Conservation (phyloP, 2,797 vertebrate genomes). For the Lophotriccus pileatus region DNA sequence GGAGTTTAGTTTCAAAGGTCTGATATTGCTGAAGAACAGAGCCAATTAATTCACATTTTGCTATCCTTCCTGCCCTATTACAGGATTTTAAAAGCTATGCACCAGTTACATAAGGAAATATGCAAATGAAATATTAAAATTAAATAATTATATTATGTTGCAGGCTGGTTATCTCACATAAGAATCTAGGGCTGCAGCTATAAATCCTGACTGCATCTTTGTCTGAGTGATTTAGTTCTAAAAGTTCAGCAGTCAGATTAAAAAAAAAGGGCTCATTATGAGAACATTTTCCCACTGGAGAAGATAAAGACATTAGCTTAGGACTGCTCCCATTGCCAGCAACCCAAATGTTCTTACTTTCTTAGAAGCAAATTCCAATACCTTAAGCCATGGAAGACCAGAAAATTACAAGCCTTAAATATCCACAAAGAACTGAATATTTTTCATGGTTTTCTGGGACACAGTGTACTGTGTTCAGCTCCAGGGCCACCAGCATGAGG, state of each 20-base stretch:
- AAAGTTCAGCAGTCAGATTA: not conserved
- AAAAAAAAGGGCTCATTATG: not conserved
- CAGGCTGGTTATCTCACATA: not conserved
- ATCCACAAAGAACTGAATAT: not conserved
- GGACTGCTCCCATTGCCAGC: not conserved
- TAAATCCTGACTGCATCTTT: not conserved
- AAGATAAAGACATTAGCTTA: not conserved
- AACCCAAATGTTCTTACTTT: not conserved
- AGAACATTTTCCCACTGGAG: not conserved
- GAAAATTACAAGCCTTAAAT: not conserved
- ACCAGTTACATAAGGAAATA: not conserved
- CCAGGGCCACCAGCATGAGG: not conserved
- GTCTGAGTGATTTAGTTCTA: not conserved
- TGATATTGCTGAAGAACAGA: not conserved
- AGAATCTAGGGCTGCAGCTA: not conserved
- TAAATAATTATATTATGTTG: not conserved
- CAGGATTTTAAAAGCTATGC: not conserved
- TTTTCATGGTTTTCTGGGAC: not conserved
- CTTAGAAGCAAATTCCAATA: not conserved
- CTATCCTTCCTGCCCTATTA: not conserved
- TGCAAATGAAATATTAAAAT: not conserved
- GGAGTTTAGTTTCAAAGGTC: not conserved
- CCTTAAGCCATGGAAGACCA: not conserved
- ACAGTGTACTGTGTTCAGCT: not conserved
- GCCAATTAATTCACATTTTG: not conserved